Conservation (phyloP, 1,140 invertebrate genomes). For the Hyles vespertilio region DNA sequence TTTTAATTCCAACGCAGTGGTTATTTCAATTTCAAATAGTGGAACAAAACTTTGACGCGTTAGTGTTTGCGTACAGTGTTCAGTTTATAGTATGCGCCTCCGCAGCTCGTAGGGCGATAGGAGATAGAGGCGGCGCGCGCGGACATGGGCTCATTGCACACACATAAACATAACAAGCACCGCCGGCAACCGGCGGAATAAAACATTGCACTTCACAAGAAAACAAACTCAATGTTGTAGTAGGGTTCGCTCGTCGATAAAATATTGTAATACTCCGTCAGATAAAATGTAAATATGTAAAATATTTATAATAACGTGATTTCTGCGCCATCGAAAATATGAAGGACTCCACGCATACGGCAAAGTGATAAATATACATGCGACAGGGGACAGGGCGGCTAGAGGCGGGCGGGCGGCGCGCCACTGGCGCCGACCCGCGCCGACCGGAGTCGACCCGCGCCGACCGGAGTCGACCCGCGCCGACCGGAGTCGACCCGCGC, state of each 20-base stretch:
- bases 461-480: too few relatives aligned
- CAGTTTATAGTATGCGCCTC: conserved; percentile 7
- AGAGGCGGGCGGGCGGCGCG: conserved; percentile 3
- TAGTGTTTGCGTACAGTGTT: conserved; percentile 5
- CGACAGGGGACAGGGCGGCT: conserved; percentile 26
- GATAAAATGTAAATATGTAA: conserved; percentile 75
- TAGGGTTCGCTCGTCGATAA: conserved; percentile 72
- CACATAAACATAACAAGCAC: conserved; percentile 68
- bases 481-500: too few relatives aligned
- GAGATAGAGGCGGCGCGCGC: conserved; percentile 46
- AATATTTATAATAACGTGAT: conserved; percentile 72
- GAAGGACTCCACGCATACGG: conserved; percentile 70
- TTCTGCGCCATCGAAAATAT: conserved; percentile 71
- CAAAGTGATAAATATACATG: conserved; percentile 54
- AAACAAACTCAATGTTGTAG: conserved; percentile 75
- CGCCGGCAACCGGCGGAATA: conserved; percentile 70
- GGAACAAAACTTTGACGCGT: conserved; percentile 15
- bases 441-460: too few relatives aligned
- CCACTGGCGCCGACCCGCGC: too few relatives aligned
- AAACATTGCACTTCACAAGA: conserved; percentile 70
- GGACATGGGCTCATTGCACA: conserved; percentile 57
- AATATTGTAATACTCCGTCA: conserved; percentile 74
- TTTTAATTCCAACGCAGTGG: neutral
- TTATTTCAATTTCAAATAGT: conserved; percentile 22
- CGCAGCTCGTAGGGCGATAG: conserved; percentile 29